Base-by-base conservation (phyloP, 2,888 invertebrate species). In the Dicyrtomina minuta region DNA sequence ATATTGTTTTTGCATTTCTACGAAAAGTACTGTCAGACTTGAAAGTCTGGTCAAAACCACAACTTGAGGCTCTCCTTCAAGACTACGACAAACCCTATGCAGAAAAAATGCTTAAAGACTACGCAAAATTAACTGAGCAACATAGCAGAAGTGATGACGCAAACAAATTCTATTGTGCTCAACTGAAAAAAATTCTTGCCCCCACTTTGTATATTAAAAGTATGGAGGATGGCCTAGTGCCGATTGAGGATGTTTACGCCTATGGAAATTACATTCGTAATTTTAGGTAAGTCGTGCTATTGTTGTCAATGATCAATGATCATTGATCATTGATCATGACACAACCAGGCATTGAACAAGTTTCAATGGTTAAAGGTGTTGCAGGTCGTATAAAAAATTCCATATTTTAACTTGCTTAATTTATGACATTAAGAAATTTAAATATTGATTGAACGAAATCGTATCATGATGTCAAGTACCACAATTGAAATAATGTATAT, bases 171-270 rank as follows among this genome's bases (percentile, higher is more conserved):
- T 10, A 41, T 1, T 5, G 24, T 13, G n/a, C n/a, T 8, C 24
- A 43, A 13, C 13, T 46, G 39, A 33, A 49, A 22, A 44, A 20
- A 43, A 49, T 62, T 3, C 4, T 5, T 22, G 24, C 26, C n/a
- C 62, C 62, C 2, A 33, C 33, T n/a, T 49, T 62, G 46, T 62
- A 62, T n/a, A 62, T 62, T 8, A 24, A 49, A 10, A 49, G 62
- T 3, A n/a, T 10, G 26, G 49, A 62, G 33, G 62, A 62, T 24
- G 6, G 24, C 17, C 12, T 62, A 6, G 49, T 62, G 10, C 46
- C 22, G 15, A 17, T 17, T 12, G 46, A 24, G n/a, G 44, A 46
- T 17, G 10, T 20, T 2, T 15, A 26, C 6, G 49, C n/a, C 10
- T 62, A 43, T 49, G 5, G 24, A 27, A 24, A 22, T 10, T 15